phyloP scores from a whole-genome alignment of 37 sponge, comb jelly and placozoan genomes.

The Trichoplax adhaerens region DNA sequence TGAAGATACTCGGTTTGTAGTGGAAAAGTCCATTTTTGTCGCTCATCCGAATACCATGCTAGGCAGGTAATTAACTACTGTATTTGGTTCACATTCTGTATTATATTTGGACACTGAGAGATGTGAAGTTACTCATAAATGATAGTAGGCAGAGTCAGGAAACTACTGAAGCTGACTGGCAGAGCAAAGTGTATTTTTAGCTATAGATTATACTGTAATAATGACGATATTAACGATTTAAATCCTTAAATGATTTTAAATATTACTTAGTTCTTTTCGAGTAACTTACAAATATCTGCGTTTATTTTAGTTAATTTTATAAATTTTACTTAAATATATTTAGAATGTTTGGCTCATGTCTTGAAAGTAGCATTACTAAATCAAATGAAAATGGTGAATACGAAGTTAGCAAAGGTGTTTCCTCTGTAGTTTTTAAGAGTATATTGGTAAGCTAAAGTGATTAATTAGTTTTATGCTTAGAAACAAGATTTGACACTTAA shows the following conservation, averaged over 20 bases:
- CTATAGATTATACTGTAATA: no score
- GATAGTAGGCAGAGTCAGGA: no score
- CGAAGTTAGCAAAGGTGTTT: slow-evolving; percentile 44
- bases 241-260: no score
- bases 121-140: no score
- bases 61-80: slow-evolving; percentile 38
- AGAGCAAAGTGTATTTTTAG: neutral
- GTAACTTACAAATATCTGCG: no score
- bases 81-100: neutral
- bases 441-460: slow-evolving; percentile 20
- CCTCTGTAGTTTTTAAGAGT: slow-evolving; percentile 36
- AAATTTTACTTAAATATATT: no score
- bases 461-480: no score
- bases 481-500: no score
- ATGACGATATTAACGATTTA: no score
- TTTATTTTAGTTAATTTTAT: no score
- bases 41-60: slow-evolving; percentile 77
- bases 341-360: slow-evolving; percentile 44
- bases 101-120: no score
- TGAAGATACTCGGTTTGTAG: slow-evolving; percentile 29
- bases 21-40: slow-evolving; percentile 28
- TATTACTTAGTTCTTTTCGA: no score
- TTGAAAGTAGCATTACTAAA: slow-evolving; percentile 20
- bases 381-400: slow-evolving; percentile 43
- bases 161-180: neutral